Evolutionary conservation across 2,888 invertebrate genomes (phyloP).

Genomic region (Leptura quadrifasciata): DNA sequence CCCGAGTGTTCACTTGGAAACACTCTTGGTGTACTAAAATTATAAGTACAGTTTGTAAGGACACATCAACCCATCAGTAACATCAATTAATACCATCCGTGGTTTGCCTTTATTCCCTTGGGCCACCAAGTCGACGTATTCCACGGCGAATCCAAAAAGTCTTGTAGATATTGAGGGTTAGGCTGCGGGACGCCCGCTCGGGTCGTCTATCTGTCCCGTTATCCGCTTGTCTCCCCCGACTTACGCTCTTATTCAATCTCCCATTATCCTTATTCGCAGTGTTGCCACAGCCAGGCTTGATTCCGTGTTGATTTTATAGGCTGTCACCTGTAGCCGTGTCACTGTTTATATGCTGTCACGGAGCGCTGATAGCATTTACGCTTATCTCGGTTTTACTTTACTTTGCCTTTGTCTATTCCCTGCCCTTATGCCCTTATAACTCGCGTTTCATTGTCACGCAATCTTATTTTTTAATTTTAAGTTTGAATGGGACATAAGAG

Average conservation of each 20-base stretch:
- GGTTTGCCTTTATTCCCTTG: not conserved
- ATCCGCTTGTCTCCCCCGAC: constrained; percentile 64
- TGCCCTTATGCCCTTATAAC: constrained; percentile 29
- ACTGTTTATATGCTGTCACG: constrained; percentile 63
- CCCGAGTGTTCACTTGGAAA: too few relatives aligned
- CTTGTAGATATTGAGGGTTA: constrained; percentile 10
- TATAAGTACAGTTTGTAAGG: too few relatives aligned
- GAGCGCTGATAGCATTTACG: constrained; percentile 45
- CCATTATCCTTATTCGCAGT: constrained; percentile 68
- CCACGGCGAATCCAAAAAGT: constrained; percentile 1
- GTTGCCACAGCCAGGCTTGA: constrained; percentile 45
- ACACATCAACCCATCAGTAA: too few relatives aligned
- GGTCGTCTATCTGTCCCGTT: constrained; percentile 61
- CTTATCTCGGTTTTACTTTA: constrained; percentile 48
- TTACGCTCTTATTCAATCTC: constrained; percentile 70
- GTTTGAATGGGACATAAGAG: constrained; percentile 8
- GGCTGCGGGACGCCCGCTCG: not conserved
- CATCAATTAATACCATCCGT: constrained; percentile 18
- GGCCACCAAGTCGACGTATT: constrained; percentile 1
- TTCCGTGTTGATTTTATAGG: constrained; percentile 68
- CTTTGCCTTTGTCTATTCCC: constrained; percentile 31
- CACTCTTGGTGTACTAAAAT: too few relatives aligned
- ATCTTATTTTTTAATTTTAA: constrained; percentile 34
- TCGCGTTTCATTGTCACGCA: constrained; percentile 31
- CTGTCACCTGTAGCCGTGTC: constrained; percentile 69